phyloP scores from a whole-genome alignment of 1,140 invertebrate genomes.

The Coenobita brevimanus region DNA sequence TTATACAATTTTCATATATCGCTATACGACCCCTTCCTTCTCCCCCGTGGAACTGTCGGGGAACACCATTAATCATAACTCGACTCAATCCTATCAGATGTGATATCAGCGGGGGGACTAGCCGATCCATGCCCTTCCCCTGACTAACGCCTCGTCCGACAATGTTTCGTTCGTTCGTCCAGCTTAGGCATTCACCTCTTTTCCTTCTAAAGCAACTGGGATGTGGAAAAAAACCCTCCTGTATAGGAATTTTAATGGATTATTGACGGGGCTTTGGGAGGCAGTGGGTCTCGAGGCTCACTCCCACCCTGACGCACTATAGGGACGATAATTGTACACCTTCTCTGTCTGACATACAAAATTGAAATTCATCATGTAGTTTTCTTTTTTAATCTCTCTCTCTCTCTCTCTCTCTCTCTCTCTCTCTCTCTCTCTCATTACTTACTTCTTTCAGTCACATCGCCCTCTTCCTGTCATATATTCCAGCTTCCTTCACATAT shows the following conservation, averaged over 20 bases:
- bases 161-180: constrained; percentile 31
- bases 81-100: constrained; percentile 62
- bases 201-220: constrained; percentile 36
- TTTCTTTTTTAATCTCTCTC: not conserved
- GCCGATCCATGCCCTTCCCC: constrained; percentile 15
- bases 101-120: constrained; percentile 53
- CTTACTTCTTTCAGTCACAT: too few relatives aligned
- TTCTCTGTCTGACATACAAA: constrained; percentile 25
- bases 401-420: too few relatives aligned
- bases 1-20: constrained; percentile 63
- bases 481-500: too few relatives aligned
- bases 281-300: not conserved
- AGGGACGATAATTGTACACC: constrained; percentile 16
- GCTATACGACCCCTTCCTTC: constrained; percentile 32
- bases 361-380: constrained; percentile 47
- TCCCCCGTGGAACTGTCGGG: constrained; percentile 45
- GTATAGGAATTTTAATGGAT: constrained; percentile 53
- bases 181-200: not conserved
- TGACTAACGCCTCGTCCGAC: constrained; percentile 18
- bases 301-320: not conserved
- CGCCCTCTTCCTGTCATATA: too few relatives aligned
- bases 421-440: too few relatives aligned
- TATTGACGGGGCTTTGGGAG: constrained; percentile 17
- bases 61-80: constrained; percentile 62
- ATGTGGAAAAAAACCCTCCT: constrained; percentile 39